Conservation (phyloP, 1,140 invertebrate genomes). For the Bombyx mori region ASM3026992v2 NC_085110.1:4153001-4153500, state of each 20-base stretch:
- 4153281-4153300: slow-evolving; percentile 63
- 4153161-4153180: slow-evolving; percentile 32
- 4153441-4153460: no score
- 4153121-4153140: slow-evolving; percentile 56
- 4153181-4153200: slow-evolving; percentile 42
- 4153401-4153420: no score
- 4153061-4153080: slow-evolving; percentile 69
- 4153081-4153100: slow-evolving; percentile 70
- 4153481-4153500: no score
- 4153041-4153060: slow-evolving; percentile 56
- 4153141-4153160: slow-evolving; percentile 30
- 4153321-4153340: slow-evolving; percentile 69
- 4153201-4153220: slow-evolving; percentile 17
- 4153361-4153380: slow-evolving; percentile 44
- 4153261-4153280: slow-evolving; percentile 67
- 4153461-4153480: no score
- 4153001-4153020: slow-evolving; percentile 43
- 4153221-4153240: slow-evolving; percentile 20
- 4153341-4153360: slow-evolving; percentile 38
- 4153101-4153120: slow-evolving; percentile 69
- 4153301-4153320: slow-evolving; percentile 53
- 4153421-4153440: no score
- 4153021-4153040: slow-evolving; percentile 58
- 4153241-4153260: slow-evolving; percentile 59
- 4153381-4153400: slow-evolving; percentile 50